These are phyloP conservation scores for Dicaeum eximium DNA, from an alignment of 2,113 vertebrate genomes.

Conservation along the genomic window DNA sequence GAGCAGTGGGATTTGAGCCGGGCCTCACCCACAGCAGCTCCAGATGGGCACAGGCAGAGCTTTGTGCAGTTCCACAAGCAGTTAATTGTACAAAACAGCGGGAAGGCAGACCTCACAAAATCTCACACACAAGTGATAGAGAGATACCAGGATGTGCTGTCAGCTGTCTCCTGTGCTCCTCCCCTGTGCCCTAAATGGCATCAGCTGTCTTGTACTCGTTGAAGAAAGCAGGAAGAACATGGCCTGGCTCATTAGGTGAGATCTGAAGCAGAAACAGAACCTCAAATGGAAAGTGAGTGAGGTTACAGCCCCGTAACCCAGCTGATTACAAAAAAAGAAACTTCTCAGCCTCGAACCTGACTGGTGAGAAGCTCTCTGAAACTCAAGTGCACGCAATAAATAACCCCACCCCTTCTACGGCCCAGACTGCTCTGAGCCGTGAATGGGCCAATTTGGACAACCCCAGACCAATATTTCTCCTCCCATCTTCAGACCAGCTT, in stretches of 20 bases:
- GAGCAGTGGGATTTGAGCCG: not conserved
- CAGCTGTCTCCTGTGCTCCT: not conserved
- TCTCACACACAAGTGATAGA: not conserved
- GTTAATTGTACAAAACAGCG: not conserved
- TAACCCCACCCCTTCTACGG: not conserved
- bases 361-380: not conserved
- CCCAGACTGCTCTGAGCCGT: not conserved
- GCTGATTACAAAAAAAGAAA: constrained; percentile 34
- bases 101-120: not conserved
- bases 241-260: not conserved
- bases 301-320: not conserved
- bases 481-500: not conserved
- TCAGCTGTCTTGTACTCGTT: not conserved
- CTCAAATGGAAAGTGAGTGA: constrained; percentile 34
- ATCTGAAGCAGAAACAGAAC: not conserved
- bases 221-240: not conserved
- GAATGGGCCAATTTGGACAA: not conserved
- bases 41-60: not conserved
- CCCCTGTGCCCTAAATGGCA: not conserved
- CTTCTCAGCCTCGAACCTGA: not conserved
- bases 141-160: not conserved
- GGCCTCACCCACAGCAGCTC: not conserved
- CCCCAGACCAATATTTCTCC: not conserved
- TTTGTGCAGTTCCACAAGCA: not conserved
- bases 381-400: not conserved